Percentiles rank a stretch among this genome's conserved stretches.
phyloP scores from a whole-genome alignment of 2,888 invertebrate genomes.

The Ophion ellenae region DNA sequence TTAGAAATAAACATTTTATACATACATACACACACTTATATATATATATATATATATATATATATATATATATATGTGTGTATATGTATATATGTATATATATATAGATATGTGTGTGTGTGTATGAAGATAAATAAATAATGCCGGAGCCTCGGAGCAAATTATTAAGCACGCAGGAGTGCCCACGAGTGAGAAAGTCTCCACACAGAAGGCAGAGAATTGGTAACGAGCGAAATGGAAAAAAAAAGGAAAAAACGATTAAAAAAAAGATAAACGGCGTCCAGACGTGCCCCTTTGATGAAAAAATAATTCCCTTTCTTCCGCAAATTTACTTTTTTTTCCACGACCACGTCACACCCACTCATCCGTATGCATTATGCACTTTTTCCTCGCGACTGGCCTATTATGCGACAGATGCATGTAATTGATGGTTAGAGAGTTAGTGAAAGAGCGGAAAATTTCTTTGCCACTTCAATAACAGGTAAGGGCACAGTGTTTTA shows the following conservation, averaged over 20 bases:
- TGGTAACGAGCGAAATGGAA: constrained; percentile 7
- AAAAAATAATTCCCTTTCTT: constrained; percentile 46
- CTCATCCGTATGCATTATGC: neutral
- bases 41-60: constrained; percentile 61
- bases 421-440: constrained; percentile 45
- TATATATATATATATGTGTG: constrained; percentile 17
- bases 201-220: constrained; percentile 5
- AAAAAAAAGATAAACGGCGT: neutral
- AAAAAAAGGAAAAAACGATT: constrained; percentile 9
- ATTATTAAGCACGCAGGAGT: constrained; percentile 57
- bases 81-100: constrained; percentile 12
- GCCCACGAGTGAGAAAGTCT: constrained; percentile 8
- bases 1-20: neutral
- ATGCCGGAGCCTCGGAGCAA: constrained; percentile 72
- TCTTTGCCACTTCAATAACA: constrained; percentile 17
- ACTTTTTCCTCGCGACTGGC: constrained; percentile 12
- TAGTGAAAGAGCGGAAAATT: constrained; percentile 10
- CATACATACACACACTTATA: neutral
- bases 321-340: constrained; percentile 16
- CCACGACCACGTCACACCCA: constrained; percentile 8
- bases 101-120: constrained; percentile 60
- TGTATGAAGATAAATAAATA: constrained; percentile 78
- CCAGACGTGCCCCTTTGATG: constrained; percentile 11
- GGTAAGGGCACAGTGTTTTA: constrained; percentile 20
- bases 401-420: constrained; percentile 29